A percentile compares a stretch with the other conserved stretches of the same genome.
These are phyloP conservation scores for Caenorhabditis zanzibari DNA, from an alignment of 2,888 invertebrate species.

Conservation along the genomic window DNA sequence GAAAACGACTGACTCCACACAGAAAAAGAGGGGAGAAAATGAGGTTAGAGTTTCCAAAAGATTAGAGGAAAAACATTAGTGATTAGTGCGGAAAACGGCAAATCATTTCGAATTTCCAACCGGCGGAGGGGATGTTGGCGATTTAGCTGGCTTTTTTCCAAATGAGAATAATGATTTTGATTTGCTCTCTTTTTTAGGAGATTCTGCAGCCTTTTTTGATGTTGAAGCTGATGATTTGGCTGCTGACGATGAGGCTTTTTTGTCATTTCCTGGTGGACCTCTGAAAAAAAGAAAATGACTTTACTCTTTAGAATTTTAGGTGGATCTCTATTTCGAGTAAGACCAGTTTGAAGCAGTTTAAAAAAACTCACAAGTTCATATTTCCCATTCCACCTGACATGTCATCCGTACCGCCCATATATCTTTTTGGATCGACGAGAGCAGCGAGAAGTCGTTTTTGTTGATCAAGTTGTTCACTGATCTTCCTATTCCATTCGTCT, in stretches of 20 bases:
- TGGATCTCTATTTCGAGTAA: no score
- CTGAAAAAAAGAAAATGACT: constrained; percentile 27
- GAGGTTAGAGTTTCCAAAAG: constrained; percentile 8
- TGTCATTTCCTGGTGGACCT: constrained; percentile 48
- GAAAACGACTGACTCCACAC: constrained; percentile 26
- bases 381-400: constrained; percentile 75
- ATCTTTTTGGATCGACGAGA: constrained; percentile 91
- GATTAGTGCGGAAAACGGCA: neutral
- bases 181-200: constrained; percentile 72
- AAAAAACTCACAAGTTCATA: constrained; percentile 76
- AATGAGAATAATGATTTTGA: constrained; percentile 78
- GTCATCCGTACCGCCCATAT: constrained; percentile 77
- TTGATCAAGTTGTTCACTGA: constrained; percentile 92
- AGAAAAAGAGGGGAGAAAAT: neutral
- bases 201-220: constrained; percentile 62
- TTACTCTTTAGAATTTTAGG: no score
- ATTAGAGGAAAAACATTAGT: constrained; percentile 32
- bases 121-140: constrained; percentile 74
- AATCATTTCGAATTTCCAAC: constrained; percentile 70
- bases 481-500: constrained; percentile 84
- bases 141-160: constrained; percentile 76
- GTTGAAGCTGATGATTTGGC: constrained; percentile 49
- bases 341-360: no score
- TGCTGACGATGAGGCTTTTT: constrained; percentile 59
- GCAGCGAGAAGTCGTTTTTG: constrained; percentile 95